phyloP scores from a whole-genome alignment of 2,888 invertebrate genomes.

The Zelleria hepariella region DNA sequence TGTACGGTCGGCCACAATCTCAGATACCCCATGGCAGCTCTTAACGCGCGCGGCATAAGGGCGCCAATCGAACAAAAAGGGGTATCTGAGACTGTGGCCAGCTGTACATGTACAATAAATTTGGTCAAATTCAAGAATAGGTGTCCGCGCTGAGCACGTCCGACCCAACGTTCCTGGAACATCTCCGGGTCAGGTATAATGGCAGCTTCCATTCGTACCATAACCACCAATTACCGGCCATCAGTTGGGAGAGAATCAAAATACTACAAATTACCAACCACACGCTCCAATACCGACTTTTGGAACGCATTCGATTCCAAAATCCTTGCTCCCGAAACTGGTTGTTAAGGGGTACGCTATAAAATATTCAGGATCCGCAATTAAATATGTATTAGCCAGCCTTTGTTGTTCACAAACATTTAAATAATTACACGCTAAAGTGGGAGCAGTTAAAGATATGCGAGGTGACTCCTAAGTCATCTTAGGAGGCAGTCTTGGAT shows the following conservation, averaged over 20 bases:
- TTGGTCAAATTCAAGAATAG: background rate
- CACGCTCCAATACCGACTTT: conserved; percentile 16
- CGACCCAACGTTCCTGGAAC: conserved; percentile 10
- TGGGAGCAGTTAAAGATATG: too few relatives aligned
- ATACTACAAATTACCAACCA: conserved; percentile 50
- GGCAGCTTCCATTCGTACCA: conserved; percentile 22
- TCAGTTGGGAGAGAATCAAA: conserved; percentile 42
- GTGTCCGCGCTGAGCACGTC: conserved; percentile 4
- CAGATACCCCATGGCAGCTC: too few relatives aligned
- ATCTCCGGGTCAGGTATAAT: conserved; percentile 40
- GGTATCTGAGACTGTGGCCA: too few relatives aligned
- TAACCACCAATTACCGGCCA: conserved; percentile 55
- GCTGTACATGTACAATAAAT: too few relatives aligned
- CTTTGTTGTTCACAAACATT: conserved; percentile 39
- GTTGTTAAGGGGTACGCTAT: conserved; percentile 2
- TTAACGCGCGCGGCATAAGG: too few relatives aligned
- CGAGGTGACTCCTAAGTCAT: background rate
- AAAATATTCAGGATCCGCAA: conserved; percentile 32
- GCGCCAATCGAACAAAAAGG: too few relatives aligned
- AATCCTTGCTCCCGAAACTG: conserved; percentile 12
- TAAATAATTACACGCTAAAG: conserved; percentile 31
- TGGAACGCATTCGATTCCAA: conserved; percentile 21
- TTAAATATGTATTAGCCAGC: conserved; percentile 57
- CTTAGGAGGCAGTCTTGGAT: background rate
- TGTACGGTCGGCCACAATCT: too few relatives aligned